A percentile compares a stretch with the other conserved stretches of the same genome.
Evolutionary conservation across 2,888 invertebrate species (phyloP).

Genomic region (Drosophila bunnanda): DNA sequence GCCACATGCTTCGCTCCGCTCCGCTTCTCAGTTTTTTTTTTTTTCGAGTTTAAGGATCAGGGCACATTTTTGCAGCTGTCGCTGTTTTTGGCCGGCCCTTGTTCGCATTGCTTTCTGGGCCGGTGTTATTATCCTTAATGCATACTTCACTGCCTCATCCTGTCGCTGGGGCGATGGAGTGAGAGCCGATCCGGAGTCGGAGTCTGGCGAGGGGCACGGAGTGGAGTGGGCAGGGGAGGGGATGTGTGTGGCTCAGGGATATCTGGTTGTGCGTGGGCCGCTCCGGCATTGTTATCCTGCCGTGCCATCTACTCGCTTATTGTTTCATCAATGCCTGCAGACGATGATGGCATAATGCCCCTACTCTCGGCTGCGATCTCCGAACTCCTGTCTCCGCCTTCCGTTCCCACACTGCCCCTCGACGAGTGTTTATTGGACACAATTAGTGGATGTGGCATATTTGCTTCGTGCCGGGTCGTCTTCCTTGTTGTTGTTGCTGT

Average conservation of each 20-base stretch:
- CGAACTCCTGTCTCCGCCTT: slow-evolving; percentile 30
- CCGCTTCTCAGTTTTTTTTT: slow-evolving; percentile 53
- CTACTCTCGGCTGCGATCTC: slow-evolving; percentile 25
- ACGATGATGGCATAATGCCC: slow-evolving; percentile 77
- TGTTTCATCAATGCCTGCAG: slow-evolving; percentile 79
- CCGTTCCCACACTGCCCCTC: slow-evolving; percentile 43
- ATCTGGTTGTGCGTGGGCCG: slow-evolving; percentile 66
- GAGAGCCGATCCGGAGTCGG: slow-evolving; percentile 19
- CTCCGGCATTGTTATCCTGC: slow-evolving; percentile 71
- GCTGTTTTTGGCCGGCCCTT: slow-evolving; percentile 67
- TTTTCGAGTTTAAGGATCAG: slow-evolving; percentile 77
- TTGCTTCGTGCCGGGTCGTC: slow-evolving; percentile 58
- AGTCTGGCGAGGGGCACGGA: slow-evolving; percentile 13
- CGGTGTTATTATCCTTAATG: slow-evolving; percentile 79
- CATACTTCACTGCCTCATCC: slow-evolving; percentile 79
- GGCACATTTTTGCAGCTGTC: slow-evolving; percentile 83
- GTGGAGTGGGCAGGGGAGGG: slow-evolving; percentile 15
- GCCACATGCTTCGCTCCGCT: slow-evolving; percentile 82
- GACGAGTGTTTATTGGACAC: slow-evolving; percentile 79
- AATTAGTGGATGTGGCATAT: slow-evolving; percentile 75
- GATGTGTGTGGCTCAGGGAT: slow-evolving; percentile 11
- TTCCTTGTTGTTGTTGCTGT: slow-evolving; percentile 13
- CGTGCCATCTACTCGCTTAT: slow-evolving; percentile 76
- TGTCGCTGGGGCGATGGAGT: slow-evolving; percentile 51
- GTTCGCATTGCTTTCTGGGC: slow-evolving; percentile 69